Evolutionary conservation across 2,113 vertebrate species (phyloP), one percentile per base, ranked within the genome.

Genomic region (Sylvilagus bachmani): DNA sequence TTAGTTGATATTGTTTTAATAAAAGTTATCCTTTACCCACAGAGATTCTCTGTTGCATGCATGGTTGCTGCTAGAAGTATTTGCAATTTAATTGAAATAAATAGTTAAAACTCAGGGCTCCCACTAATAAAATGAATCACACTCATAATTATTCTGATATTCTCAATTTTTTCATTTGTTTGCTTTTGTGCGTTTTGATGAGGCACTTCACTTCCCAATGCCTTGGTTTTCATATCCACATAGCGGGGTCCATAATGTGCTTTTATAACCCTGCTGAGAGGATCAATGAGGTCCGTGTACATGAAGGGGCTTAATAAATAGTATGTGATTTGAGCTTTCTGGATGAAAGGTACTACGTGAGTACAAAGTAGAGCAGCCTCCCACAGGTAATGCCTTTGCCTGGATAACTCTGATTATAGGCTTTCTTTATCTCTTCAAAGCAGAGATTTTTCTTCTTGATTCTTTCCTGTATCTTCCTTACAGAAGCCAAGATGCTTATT

Each of bases 381-480:
- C 93, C 96, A 96, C 97, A 97, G 97, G 97, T 97, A 96, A 96
- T 95, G 94, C 93, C 96, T 97, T 92, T 97, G 96, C 97, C 94
- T 94, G 95, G 92, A 77, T 97, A 86, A 90, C 96, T 95, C 97
- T 96, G 96, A 97, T 97, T 97, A 97, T 83, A 96, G 95, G 89
- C 96, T 97, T 97, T 78, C 94, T 97, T 97, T 96, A 95, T 97
- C 96, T 97, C 94, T 96, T 97, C 97, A 97, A 97, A 97, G 97
- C 95, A 96, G 90, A 97, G 97, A 97, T 97, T 97, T 97, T 97
- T 79, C 92, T 95, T 67, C 96, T 94, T 96, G 96, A 97, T 97
- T 97, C 96, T 36, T 94, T 94, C 88, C 94, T 94, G 55, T 85
- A 73, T 92, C 86, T 95, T 92, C 4, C 3, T 92, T 95, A 90